These are phyloP conservation scores for Thamnaconus septentrionalis DNA, from an alignment of 2,113 vertebrate genomes.

Conservation along the genomic window DNA sequence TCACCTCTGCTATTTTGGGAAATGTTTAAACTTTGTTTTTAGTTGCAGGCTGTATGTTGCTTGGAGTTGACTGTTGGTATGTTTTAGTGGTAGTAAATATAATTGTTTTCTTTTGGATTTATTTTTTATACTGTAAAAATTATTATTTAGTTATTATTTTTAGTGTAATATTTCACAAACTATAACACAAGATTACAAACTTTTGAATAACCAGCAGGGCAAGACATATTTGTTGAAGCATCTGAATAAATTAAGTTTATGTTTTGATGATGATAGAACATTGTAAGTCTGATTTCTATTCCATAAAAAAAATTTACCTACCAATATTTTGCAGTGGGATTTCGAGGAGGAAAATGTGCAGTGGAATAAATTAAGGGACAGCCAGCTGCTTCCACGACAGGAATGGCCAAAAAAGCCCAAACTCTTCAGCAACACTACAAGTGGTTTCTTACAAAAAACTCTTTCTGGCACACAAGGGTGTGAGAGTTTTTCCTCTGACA, in stretches of 20 bases:
- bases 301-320: neutral
- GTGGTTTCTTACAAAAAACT: slow-evolving; percentile 33
- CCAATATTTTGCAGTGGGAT: slow-evolving; percentile 73
- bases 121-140: too few species aligned
- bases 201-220: too few species aligned
- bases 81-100: slow-evolving; percentile 7
- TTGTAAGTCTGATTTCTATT: too few species aligned
- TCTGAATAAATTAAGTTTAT: too few species aligned
- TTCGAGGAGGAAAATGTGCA: slow-evolving; percentile 68
- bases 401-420: slow-evolving; percentile 46
- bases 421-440: slow-evolving; percentile 32
- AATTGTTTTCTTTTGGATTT: too few species aligned
- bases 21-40: slow-evolving; percentile 50
- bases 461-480: slow-evolving; percentile 3
- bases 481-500: neutral
- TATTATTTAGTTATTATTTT: too few species aligned
- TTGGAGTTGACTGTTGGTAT: slow-evolving; percentile 32
- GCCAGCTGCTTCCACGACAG: slow-evolving; percentile 47
- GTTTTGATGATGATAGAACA: too few species aligned
- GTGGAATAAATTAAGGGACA: slow-evolving; percentile 52
- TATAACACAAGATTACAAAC: too few species aligned
- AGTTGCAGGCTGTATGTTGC: slow-evolving; percentile 29
- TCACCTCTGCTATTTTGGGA: slow-evolving; percentile 65
- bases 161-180: too few species aligned
- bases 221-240: too few species aligned